Base-by-base conservation (phyloP, 2,113 vertebrate species). In the Accipiter virgatus region DNA sequence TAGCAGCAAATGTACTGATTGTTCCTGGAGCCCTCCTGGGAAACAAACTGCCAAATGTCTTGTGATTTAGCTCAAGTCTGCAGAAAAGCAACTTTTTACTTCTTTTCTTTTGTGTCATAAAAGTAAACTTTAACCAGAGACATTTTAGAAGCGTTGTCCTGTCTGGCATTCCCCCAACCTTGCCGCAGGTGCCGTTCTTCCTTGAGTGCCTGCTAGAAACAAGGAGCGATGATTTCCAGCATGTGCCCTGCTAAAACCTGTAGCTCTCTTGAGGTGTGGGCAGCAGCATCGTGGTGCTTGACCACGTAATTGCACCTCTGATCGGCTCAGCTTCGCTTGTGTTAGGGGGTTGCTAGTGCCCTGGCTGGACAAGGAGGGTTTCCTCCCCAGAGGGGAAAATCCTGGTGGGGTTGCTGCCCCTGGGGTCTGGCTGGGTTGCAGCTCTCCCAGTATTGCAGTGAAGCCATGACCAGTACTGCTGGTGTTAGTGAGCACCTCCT, bases 31-130 rank as follows among this genome's bases (percentile, higher is more conserved):
- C 47, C 16, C 32, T 78, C 26, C 48, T 62, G 75, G 67, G 68
- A 83, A 77, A 58, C 0, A 1, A 56, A 29, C 25, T 55, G 14
- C 25, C 0, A 0, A 38, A 9, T 50, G 32, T 79, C 19, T 65
- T 59, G 48, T 9, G n/a, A 43, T 88, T 88, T 72, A 72, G 15
- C 55, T 81, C 29, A n/a, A 78, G 17, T 27, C 34, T 62, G 40
- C 14, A 78, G 72, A 82, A 74, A 62, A 86, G 26, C 48, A 86
- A 34, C 14, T 27, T 94, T 70, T n/a, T 11, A 2, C 15, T 74
- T 70, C 3, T 67, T 53, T 73, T 55, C 8, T 63, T 58, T 59
- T 27, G 36, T 61, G 25, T 11, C 42, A 16, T 42, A 36, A 55
- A 85, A 62, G 18, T 56, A 75, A 52, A 53, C 18, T 81, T 90